Base-by-base conservation (phyloP, 1,140 invertebrate genomes). In the Reticulitermes speratus region DNA sequence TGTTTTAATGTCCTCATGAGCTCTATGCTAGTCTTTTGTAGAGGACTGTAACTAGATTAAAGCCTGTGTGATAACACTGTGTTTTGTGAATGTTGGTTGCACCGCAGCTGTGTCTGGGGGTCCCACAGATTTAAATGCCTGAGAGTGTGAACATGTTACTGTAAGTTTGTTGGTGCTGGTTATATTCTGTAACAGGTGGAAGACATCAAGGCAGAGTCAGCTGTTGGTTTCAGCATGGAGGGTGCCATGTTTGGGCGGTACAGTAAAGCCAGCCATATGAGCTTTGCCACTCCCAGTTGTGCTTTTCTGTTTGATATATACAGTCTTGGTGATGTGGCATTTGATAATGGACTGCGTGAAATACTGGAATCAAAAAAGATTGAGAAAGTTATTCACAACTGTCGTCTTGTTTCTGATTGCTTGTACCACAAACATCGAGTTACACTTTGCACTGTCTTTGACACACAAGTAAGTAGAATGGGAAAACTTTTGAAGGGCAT, bases 381-480 rank as follows among this genome's bases (percentile, higher is more conserved):
- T 81, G 91, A 92, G 86, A 92, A 92, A 88, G 92, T 92, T 88
- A 89, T 92, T 30, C 91, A 92, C 90, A 90, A 92, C 87, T 91
- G 90, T 86, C 90, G 91, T 88, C 91, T 91, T 88, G 87, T 92
- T 86, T 90, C 91, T 30, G 92, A 92, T 88, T 92, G 92, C 87
- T 88, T 92, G 85, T 90, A 89, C 89, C 91, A 92, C 87, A 91
- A 91, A 87, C 91, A 92, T 87, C 90, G 91, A 90, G 90, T 92
- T 52, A 90, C 91, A 87, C 86, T 92, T 48, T 90, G 89, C 45
- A 91, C 91, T 86, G 90, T 92, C 69, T 92, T 92, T 90, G 92
- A 92, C 88, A 92, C 91, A 87, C 91, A 92, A 90, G 92, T 92
- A 89, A 88, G 88, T 75, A 75, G 25, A 75, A 25, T 75, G n/a